Percentiles rank a stretch among this genome's conserved stretches.
These are phyloP conservation scores for Stenichneumon culpator DNA, from an alignment of 2,888 invertebrate species.

Conservation along the genomic window DNA sequence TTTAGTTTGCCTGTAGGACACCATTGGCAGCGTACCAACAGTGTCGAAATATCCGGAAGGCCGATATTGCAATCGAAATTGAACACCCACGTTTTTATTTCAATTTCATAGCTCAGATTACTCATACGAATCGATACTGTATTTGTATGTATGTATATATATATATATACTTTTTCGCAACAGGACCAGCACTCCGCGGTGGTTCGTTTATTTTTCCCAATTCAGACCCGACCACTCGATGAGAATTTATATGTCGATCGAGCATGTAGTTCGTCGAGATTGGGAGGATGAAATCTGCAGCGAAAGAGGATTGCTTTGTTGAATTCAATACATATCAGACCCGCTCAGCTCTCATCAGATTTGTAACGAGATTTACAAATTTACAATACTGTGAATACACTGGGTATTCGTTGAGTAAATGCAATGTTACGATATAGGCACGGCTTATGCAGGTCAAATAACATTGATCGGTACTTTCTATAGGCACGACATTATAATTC, in stretches of 20 bases:
- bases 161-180: constrained; percentile 16
- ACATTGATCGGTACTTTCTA: no score
- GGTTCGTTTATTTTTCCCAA: constrained; percentile 55
- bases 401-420: background rate
- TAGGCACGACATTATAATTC: no score
- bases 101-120: constrained; percentile 51
- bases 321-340: background rate
- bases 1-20: constrained; percentile 9
- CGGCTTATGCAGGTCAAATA: no score
- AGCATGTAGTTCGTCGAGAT: constrained; percentile 14
- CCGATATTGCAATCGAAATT: constrained; percentile 35
- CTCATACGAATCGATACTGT: constrained; percentile 14
- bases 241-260: constrained; percentile 58
- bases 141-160: background rate
- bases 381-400: background rate
- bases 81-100: constrained; percentile 50
- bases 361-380: constrained; percentile 13
- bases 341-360: background rate
- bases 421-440: background rate
- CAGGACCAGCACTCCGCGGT: constrained; percentile 2
- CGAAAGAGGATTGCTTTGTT: constrained; percentile 37
- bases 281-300: constrained; percentile 23
- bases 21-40: constrained; percentile 3
- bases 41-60: background rate
- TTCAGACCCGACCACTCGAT: constrained; percentile 55